phyloP scores from a whole-genome alignment of 2,113 vertebrate genomes.

The human region GRCh38 chr12:64729501-64730000 shows the following conservation, averaged over 20 bases:
- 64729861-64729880: not conserved
- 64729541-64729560: not conserved
- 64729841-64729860: not conserved
- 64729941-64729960: not conserved
- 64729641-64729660: not conserved
- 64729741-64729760: not conserved
- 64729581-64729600: not conserved
- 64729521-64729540: slow-evolving; percentile 5
- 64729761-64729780: not conserved
- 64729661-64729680: not conserved
- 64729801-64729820: not conserved
- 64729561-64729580: not conserved
- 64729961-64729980: not conserved
- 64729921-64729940: not conserved
- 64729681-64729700: not conserved
- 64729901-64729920: not conserved
- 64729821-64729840: not conserved
- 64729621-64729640: not conserved
- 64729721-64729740: not conserved
- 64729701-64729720: not conserved
- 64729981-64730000: not conserved
- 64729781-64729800: not conserved
- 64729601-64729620: not conserved
- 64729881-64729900: not conserved
- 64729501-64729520: not conserved